Conservation (phyloP, 2,113 vertebrate species). For the Halcyon malimbica region DNA sequence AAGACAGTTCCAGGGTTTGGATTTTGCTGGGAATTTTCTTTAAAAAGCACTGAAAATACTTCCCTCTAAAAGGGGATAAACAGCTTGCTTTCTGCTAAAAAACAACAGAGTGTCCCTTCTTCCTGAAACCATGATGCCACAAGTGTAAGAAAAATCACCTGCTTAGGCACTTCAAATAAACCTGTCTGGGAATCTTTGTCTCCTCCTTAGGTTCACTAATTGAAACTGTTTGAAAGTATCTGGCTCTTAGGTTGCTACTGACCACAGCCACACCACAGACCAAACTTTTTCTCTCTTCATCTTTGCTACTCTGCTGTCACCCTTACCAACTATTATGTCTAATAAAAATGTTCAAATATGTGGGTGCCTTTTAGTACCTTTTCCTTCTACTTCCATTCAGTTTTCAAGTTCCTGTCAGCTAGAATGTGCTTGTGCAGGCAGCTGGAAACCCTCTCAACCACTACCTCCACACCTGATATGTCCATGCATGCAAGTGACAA, state of each 20-base stretch:
- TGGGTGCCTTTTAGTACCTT: neutral
- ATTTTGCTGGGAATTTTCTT: neutral
- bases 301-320: neutral
- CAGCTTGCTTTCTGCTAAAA: neutral
- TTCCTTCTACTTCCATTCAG: neutral
- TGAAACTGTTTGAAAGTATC: neutral
- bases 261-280: neutral
- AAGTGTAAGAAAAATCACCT: neutral
- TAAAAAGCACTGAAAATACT: neutral
- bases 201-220: neutral
- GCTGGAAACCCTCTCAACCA: neutral
- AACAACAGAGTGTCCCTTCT: neutral
- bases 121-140: neutral
- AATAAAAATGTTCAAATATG: neutral
- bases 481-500: neutral
- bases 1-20: neutral
- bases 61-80: neutral
- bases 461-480: neutral
- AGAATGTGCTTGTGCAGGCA: neutral
- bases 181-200: neutral
- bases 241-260: rapidly evolving
- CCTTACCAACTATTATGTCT: neutral
- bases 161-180: neutral
- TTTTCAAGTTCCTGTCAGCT: neutral
- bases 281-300: neutral